phyloP scores from a whole-genome alignment of 2,888 invertebrate genomes.

The Tetranychus piercei region DNA sequence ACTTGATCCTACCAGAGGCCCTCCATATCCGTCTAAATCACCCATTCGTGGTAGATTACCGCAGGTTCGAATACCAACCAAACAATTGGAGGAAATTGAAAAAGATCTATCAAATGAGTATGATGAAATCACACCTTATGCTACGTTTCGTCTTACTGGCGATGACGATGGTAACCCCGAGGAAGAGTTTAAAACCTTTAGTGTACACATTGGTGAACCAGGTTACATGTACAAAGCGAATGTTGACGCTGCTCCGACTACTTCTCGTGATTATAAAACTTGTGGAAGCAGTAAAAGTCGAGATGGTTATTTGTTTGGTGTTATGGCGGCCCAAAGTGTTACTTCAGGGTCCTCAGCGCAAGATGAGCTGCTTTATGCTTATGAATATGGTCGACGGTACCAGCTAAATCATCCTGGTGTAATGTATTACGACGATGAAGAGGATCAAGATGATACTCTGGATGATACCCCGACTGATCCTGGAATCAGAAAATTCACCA shows the following conservation, averaged over 20 bases:
- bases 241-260: slow-evolving; percentile 7
- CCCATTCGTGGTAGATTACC: slow-evolving; percentile 6
- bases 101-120: slow-evolving; percentile 18
- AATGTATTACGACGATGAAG: slow-evolving; percentile 21
- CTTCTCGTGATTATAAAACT: slow-evolving; percentile 11
- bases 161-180: slow-evolving; percentile 21
- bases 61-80: slow-evolving; percentile 8
- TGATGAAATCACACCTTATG: slow-evolving; percentile 27
- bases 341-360: slow-evolving; percentile 25
- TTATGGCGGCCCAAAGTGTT: background rate
- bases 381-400: slow-evolving; percentile 25
- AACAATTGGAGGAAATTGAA: background rate
- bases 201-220: slow-evolving; percentile 25
- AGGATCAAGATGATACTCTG: slow-evolving; percentile 11
- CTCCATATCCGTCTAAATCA: background rate
- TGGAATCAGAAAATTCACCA: slow-evolving; percentile 27
- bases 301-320: slow-evolving; percentile 9
- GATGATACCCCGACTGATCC: slow-evolving; percentile 26
- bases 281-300: background rate
- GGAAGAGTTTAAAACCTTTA: slow-evolving; percentile 25
- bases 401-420: slow-evolving; percentile 22
- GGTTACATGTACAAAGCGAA: slow-evolving; percentile 19
- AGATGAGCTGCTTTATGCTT: slow-evolving; percentile 26
- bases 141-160: slow-evolving; percentile 25
- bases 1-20: background rate